Base-by-base conservation (phyloP, 2,888 invertebrate species). In the Sarcophaga carnaria region DNA sequence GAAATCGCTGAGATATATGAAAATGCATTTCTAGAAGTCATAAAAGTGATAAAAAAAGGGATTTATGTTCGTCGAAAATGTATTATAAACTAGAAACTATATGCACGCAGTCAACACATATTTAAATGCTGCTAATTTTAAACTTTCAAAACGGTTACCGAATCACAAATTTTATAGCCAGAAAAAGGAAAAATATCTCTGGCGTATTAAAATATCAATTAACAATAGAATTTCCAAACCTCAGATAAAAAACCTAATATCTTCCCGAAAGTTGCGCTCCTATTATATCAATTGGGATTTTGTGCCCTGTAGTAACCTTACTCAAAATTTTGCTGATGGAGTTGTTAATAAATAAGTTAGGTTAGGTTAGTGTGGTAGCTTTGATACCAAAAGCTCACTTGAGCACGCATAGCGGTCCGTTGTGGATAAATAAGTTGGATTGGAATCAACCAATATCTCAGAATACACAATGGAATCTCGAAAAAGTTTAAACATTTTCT, bases 51-150 rank as follows among this genome's bases (percentile, higher is more conserved):
- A 20, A 64, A 71, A 10, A 27, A 4, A 11, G 85, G 89, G 78
- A 88, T 89, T 76, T 90, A 90, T 66, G 22, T 22, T 22, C 22
- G 88, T 89, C 11, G 89, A 89, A 62, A 89, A 89, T 72, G 59
- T 90, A 11, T 59, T 89, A 0, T 85, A 22, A 67, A 17, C 54
- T 78, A 20, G 25, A 54, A 11, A 11, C 11, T 66, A 78, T 69
- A 20, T 37, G 14, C 37, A 60, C 4, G 8, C 59, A 82, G 47
- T 49, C 69, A 5, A 11, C 20, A n/a, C 2, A 3, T 3, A 49
- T 25, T 47, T 75, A 17, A 45, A 63, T 59, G n/a, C 17, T 22
- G 62, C 10, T 10, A n/a, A 49, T 14, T 69, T 76, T 49, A 67
- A 82, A 10, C 25, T 82, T 5, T 69, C 75, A 20, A 82, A 76